phyloP scores from a whole-genome alignment of 2,797 vertebrate species.

The Saxicola maurus region DNA sequence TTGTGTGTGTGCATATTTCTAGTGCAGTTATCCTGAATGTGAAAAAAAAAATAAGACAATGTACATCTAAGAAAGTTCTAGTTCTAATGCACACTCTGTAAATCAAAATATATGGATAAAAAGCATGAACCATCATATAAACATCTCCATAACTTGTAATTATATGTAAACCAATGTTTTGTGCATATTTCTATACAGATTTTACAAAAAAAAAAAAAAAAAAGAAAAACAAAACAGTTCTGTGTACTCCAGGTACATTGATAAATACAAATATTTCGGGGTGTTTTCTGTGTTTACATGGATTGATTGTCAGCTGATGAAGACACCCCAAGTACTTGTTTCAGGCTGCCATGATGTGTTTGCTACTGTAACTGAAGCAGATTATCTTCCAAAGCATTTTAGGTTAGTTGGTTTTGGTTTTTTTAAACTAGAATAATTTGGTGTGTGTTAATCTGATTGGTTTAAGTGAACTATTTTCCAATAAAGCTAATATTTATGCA shows the following conservation, averaged over 20 bases:
- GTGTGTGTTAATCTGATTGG: conserved; percentile 57
- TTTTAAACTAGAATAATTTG: conserved; percentile 29
- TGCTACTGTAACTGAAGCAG: conserved; percentile 52
- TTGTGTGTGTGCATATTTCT: conserved; percentile 3
- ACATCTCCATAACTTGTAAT: conserved; percentile 22
- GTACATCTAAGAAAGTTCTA: background rate
- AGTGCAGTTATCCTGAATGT: conserved; percentile 18
- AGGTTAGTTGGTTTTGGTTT: conserved; percentile 13
- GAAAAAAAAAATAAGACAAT: background rate
- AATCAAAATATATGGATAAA: background rate
- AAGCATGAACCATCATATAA: conserved; percentile 37
- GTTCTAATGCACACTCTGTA: conserved; percentile 42
- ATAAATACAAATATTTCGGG: background rate
- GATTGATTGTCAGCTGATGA: conserved; percentile 5
- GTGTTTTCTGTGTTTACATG: conserved; percentile 53
- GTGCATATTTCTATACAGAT: conserved; percentile 47
- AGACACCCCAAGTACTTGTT: conserved; percentile 21
- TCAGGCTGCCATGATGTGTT: conserved; percentile 46
- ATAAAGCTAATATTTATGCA: conserved; percentile 65
- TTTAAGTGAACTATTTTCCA: conserved; percentile 63
- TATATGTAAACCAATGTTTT: conserved; percentile 48
- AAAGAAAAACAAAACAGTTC: background rate
- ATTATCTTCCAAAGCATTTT: conserved; percentile 54
- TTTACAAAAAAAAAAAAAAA: background rate
- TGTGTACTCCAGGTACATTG: conserved; percentile 16